These are phyloP conservation scores for Podargus strigoides DNA, from an alignment of 2,797 vertebrate genomes.

Conservation along the genomic window DNA sequence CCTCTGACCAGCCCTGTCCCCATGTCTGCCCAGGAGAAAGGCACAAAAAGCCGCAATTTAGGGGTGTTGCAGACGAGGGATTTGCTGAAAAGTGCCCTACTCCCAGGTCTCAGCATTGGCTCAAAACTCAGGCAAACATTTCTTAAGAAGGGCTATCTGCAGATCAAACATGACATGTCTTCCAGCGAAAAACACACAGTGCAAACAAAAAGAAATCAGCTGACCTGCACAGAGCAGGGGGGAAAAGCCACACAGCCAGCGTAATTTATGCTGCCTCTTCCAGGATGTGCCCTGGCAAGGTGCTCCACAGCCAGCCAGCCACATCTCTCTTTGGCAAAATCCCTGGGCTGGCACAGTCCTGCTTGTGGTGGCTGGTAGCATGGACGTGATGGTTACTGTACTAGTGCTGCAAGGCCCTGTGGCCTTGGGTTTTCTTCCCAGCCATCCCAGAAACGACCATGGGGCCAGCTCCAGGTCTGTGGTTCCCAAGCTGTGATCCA, in stretches of 20 bases:
- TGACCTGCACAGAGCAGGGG: not conserved
- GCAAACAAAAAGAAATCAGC: not conserved
- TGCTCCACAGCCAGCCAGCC: not conserved
- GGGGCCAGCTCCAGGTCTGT: not conserved
- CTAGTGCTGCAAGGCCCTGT: not conserved
- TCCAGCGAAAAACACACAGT: not conserved
- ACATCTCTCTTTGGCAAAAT: not conserved
- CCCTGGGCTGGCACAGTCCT: not conserved
- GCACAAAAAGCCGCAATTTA: rapidly evolving
- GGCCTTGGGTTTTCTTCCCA: not conserved
- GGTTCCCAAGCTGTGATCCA: not conserved
- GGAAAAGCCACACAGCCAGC: not conserved
- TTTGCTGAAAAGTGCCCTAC: not conserved
- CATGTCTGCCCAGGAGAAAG: rapidly evolving
- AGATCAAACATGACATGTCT: not conserved
- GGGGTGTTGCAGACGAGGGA: not conserved
- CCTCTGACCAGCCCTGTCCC: not conserved
- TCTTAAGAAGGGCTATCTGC: not conserved
- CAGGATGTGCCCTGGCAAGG: not conserved
- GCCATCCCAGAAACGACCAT: not conserved
- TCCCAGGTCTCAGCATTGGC: not conserved
- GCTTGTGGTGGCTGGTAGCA: not conserved
- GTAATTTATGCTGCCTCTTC: not conserved
- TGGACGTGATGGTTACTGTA: not conserved
- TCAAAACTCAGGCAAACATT: not conserved